Conservation (phyloP, 1,140 invertebrate genomes). For the Calosoma granatense region DNA sequence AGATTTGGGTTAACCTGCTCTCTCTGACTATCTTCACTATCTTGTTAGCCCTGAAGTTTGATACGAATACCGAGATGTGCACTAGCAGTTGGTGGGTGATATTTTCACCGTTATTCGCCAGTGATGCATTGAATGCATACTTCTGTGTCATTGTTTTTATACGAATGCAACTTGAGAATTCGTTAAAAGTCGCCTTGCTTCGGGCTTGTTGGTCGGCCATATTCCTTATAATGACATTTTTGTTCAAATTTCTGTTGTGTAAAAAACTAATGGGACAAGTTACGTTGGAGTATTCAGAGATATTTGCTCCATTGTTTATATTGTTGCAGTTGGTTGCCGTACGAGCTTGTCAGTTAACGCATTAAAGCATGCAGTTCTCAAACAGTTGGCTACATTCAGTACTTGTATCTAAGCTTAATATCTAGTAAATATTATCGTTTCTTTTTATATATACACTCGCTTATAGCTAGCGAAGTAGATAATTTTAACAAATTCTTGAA, state of each 20-base stretch:
- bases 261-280: slow-evolving; percentile 73
- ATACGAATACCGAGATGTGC: slow-evolving; percentile 46
- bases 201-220: slow-evolving; percentile 78
- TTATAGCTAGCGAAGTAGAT: too few species aligned
- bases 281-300: slow-evolving; percentile 79
- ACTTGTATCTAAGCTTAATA: too few species aligned
- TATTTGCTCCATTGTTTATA: slow-evolving; percentile 86
- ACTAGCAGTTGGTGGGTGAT: slow-evolving; percentile 67
- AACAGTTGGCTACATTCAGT: too few species aligned
- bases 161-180: slow-evolving; percentile 73
- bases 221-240: slow-evolving; percentile 73
- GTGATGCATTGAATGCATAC: slow-evolving; percentile 85
- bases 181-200: slow-evolving; percentile 65
- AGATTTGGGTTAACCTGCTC: slow-evolving; percentile 82
- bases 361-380: neutral
- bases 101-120: slow-evolving; percentile 82
- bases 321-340: slow-evolving; percentile 81
- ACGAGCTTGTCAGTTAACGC: slow-evolving; percentile 67
- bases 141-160: slow-evolving; percentile 92
- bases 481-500: too few species aligned
- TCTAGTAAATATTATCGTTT: too few species aligned
- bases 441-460: too few species aligned
- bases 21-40: slow-evolving; percentile 76
- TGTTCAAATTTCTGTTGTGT: slow-evolving; percentile 88
- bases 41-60: slow-evolving; percentile 64